These are phyloP conservation scores for Apis cerana DNA, from an alignment of 1,140 invertebrate species.

Conservation along the genomic window DNA sequence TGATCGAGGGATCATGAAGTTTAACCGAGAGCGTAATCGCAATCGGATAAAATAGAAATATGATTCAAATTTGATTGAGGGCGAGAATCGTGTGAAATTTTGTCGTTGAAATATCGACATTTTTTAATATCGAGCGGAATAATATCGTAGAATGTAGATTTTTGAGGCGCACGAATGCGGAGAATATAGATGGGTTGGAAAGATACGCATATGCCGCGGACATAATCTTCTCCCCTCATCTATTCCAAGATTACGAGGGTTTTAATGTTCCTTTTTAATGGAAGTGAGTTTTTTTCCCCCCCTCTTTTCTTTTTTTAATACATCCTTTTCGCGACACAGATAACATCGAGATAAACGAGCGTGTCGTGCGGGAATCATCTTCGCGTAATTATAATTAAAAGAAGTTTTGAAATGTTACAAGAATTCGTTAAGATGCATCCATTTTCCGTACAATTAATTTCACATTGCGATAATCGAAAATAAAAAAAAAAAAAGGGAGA, in stretches of 20 bases:
- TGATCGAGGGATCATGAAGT: neutral
- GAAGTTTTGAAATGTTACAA: neutral
- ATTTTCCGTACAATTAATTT: no score
- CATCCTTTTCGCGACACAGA: neutral
- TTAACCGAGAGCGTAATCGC: neutral
- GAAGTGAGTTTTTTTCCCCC: neutral
- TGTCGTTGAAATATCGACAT: neutral
- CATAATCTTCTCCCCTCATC: constrained; percentile 13
- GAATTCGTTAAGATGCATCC: neutral
- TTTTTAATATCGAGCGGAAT: neutral
- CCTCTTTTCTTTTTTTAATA: no score
- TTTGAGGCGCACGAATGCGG: neutral
- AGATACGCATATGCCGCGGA: neutral
- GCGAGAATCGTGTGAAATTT: no score
- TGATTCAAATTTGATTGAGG: no score
- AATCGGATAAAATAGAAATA: no score
- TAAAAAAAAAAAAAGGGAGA: no score
- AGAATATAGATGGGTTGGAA: neutral
- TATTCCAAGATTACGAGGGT: constrained; percentile 5
- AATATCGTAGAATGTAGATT: neutral
- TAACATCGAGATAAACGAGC: neutral
- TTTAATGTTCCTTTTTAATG: constrained; percentile 21
- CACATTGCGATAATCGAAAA: no score
- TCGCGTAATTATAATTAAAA: neutral
- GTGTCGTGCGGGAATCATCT: no score